Conservation (phyloP, 1,140 invertebrate genomes). For the Drosophila kikkawai region DNA sequence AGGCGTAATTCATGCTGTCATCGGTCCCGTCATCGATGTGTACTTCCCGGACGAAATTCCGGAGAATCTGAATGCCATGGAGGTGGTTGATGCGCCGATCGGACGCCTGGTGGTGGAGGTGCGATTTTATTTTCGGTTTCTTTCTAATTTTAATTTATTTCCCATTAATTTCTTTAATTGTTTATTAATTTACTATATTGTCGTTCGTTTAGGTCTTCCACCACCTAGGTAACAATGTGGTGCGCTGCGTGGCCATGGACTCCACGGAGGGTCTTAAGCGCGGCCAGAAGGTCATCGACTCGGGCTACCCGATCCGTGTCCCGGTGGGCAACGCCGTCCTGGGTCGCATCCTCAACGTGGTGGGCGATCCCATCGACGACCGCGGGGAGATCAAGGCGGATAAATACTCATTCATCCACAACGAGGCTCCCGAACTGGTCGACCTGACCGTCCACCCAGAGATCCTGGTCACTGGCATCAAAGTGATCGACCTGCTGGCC, state of each 20-base stretch:
- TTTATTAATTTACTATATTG: neutral
- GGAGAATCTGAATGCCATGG: constrained; percentile 93
- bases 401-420: constrained; percentile 96
- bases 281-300: too few species aligned
- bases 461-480: constrained; percentile 98
- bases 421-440: constrained; percentile 97
- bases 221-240: constrained; percentile 93
- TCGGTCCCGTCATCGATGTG: constrained; percentile 95
- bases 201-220: constrained; percentile 89
- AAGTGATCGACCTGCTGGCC: constrained; percentile 97
- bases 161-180: neutral
- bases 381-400: constrained; percentile 96
- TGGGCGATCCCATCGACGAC: constrained; percentile 99
- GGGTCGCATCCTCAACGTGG: constrained; percentile 94
- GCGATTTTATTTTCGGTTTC: neutral
- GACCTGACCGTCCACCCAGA: constrained; percentile 99
- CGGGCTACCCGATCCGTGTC: constrained; percentile 92
- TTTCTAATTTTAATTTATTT: neutral
- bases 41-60: constrained; percentile 92
- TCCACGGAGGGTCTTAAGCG: constrained; percentile 85
- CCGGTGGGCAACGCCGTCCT: constrained; percentile 93
- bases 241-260: constrained; percentile 95
- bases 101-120: constrained; percentile 91
- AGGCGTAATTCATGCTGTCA: constrained; percentile 86
- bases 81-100: constrained; percentile 88